Evolutionary conservation across 37 sponge, comb jelly and placozoan genomes (phyloP).

Genomic region (Tethya wilhelma): DNA sequence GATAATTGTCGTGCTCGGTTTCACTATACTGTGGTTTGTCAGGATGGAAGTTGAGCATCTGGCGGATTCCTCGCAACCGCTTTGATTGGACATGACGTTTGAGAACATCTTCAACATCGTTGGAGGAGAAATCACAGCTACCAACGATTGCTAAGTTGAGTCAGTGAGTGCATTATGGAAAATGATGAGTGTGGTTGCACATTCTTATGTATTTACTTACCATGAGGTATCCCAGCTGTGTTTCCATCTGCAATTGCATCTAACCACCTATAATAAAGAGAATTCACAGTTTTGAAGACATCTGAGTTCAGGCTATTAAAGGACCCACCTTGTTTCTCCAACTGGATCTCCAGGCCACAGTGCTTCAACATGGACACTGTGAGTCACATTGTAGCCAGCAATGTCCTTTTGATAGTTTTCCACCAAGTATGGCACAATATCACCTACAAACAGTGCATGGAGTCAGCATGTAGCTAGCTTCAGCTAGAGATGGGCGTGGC

Average conservation of each 20-base stretch:
- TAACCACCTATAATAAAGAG: background rate
- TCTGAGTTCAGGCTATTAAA: background rate
- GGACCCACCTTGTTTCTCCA: slow-evolving; percentile 78
- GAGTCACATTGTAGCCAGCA: slow-evolving; percentile 65
- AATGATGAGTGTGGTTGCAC: background rate
- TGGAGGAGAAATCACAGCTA: slow-evolving; percentile 29
- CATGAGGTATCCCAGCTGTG: slow-evolving; percentile 31
- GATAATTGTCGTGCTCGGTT: slow-evolving; percentile 64
- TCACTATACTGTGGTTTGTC: slow-evolving; percentile 28
- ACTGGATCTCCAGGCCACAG: slow-evolving; percentile 77
- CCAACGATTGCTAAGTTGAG: slow-evolving; percentile 38
- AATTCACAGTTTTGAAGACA: background rate
- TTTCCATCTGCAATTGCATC: slow-evolving; percentile 8
- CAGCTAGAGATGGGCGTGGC: too few species aligned
- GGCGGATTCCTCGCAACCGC: slow-evolving; percentile 75
- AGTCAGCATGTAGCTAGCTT: background rate
- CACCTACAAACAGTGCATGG: slow-evolving; percentile 13
- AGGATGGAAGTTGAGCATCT: slow-evolving; percentile 79
- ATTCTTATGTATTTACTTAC: slow-evolving; percentile 1
- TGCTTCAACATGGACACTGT: slow-evolving; percentile 81
- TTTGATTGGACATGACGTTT: slow-evolving; percentile 51
- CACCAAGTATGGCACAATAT: slow-evolving; percentile 51
- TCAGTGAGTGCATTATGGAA: background rate
- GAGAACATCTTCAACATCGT: slow-evolving; percentile 49
- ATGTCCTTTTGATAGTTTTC: slow-evolving; percentile 56